phyloP scores from a whole-genome alignment of 2,113 vertebrate genomes.

The Centrocercus urophasianus region DNA sequence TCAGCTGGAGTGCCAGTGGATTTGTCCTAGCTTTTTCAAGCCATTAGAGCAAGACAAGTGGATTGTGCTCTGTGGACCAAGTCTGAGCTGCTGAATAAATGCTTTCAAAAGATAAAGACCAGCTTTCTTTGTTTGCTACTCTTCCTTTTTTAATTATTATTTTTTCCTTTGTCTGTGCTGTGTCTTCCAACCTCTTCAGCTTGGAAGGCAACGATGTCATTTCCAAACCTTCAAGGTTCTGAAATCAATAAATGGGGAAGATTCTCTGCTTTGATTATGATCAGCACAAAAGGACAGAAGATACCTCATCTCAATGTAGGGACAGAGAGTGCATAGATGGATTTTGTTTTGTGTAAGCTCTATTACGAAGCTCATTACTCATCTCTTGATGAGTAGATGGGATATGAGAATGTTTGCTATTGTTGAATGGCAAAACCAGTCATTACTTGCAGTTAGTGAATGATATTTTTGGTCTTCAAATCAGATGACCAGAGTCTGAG shows the following conservation, averaged over 20 bases:
- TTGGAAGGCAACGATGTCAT: neutral
- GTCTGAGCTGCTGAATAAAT: neutral
- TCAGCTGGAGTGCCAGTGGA: neutral
- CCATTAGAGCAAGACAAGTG: neutral
- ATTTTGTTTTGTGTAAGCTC: neutral
- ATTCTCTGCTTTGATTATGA: neutral
- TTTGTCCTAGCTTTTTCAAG: neutral
- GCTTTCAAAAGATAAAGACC: neutral
- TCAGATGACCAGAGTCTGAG: neutral
- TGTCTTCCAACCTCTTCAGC: neutral
- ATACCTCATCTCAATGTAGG: neutral
- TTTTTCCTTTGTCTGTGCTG: fast-evolving
- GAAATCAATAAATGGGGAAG: neutral
- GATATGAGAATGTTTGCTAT: neutral
- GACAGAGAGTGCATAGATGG: neutral
- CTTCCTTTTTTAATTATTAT: fast-evolving
- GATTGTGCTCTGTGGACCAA: neutral
- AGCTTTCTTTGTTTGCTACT: neutral
- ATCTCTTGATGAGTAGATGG: neutral
- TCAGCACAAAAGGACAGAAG: neutral
- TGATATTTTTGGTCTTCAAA: neutral
- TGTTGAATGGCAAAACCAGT: neutral
- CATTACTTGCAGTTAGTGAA: neutral
- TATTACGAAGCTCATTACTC: no score
- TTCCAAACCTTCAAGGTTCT: neutral